Evolutionary conservation across 1,140 invertebrate genomes (phyloP), one percentile per base, ranked within the genome.

Genomic region (Nasonia longicornis): DNA sequence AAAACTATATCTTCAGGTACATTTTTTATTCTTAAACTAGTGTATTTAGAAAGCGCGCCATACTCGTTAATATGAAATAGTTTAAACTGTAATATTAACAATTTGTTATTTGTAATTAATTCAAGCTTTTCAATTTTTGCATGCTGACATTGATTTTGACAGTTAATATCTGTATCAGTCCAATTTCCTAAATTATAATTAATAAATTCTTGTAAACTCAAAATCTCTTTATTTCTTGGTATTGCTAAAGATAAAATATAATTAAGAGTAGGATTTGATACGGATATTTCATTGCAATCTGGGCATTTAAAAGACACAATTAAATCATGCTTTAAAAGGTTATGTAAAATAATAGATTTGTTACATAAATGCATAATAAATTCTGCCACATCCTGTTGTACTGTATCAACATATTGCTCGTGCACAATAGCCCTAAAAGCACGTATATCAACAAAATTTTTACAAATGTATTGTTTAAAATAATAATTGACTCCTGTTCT

Each of bases 341-440:
- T 7, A 20, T 42, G 11, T 1, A 71, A 38, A 71, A 35, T 71
- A 71, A 14, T 20, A 20, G 31, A 71, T 71, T 71, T 71, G 10
- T 71, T 38, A 42, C 69, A 38, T 2, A 35, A 12, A 71, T 71
- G 35, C 31, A 38, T 71, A 42, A 71, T 71, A 38, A 71, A 71
- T 38, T 71, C 35, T 0, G 69, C 69, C 3, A 42, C 70, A 72
- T 72, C 70, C 38, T 72, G 38, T 26, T 26, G 26, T 26, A 26
- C 26, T 26, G 26, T 26, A 26, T 26, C 26, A 26, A 26, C 26
- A 26, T 26, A 26, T 26, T 26, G 26, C 26, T 26, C 26, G 26
- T 26, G 26, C 26, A 26, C 26, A 26, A 26, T 26, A 26, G 26
- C 26, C 26, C 26, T 26, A 26, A 26, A 26, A 26, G 26, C 26